Conservation (phyloP, 37 sponge, comb jelly and placozoan species). For the Spongilla lacustris region DNA sequence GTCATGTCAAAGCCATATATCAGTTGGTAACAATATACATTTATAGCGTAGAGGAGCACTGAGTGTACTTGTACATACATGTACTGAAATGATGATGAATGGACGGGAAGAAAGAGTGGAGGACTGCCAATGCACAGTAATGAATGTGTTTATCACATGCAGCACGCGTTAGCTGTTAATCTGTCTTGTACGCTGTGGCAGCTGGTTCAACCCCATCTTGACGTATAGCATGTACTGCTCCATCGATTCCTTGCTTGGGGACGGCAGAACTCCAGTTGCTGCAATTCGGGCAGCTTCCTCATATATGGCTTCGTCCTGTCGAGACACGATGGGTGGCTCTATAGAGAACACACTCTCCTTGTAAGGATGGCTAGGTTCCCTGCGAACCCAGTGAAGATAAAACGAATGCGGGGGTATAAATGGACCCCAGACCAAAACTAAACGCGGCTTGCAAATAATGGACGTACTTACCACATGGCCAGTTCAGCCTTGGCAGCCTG, state of each 20-base stretch:
- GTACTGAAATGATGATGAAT: too few species aligned
- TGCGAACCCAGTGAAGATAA: not conserved
- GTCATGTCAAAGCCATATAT: too few species aligned
- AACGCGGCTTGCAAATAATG: too few species aligned
- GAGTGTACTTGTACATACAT: too few species aligned
- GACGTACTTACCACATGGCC: conserved; percentile 28
- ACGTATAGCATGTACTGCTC: conserved; percentile 29
- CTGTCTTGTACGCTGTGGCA: too few species aligned
- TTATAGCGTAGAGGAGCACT: too few species aligned
- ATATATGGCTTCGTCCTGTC: conserved; percentile 29
- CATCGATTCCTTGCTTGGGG: not conserved
- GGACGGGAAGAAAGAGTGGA: too few species aligned
- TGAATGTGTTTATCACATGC: too few species aligned
- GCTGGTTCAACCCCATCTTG: not conserved
- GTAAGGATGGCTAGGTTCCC: conserved; percentile 52
- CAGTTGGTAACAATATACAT: too few species aligned
- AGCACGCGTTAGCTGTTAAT: too few species aligned
- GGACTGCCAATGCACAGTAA: too few species aligned
- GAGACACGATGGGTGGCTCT: conserved; percentile 49
- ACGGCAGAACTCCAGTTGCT: conserved; percentile 22
- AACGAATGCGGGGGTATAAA: not conserved
- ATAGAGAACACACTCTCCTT: conserved; percentile 33
- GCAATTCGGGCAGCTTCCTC: conserved; percentile 30
- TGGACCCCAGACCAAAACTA: not conserved
- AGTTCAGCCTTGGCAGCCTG: conserved; percentile 29